These are phyloP conservation scores for Solenodon paradoxus DNA, from an alignment of 2,113 vertebrate species.

Conservation along the genomic window DNA sequence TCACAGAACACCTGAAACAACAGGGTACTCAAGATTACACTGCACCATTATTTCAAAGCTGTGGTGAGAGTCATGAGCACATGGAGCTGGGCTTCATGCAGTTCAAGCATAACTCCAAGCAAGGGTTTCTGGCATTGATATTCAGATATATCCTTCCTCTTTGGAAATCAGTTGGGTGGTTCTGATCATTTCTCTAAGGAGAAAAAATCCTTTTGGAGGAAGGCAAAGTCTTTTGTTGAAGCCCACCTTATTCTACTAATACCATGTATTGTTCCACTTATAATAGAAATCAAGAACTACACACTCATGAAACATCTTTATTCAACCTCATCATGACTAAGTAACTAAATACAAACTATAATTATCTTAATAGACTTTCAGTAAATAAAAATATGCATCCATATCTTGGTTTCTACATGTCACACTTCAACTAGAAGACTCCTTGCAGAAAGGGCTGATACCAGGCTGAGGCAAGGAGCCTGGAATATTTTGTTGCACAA, in stretches of 20 bases:
- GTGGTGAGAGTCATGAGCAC: not conserved
- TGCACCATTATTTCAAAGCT: not conserved
- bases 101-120: not conserved
- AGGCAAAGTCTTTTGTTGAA: not conserved
- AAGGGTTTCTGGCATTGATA: not conserved
- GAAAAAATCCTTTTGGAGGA: not conserved
- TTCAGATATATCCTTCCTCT: not conserved
- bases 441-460: not conserved
- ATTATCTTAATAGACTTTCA: not conserved
- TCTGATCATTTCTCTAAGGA: not conserved
- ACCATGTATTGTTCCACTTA: not conserved
- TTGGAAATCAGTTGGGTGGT: not conserved
- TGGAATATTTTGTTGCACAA: not conserved
- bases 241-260: not conserved
- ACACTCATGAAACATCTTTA: not conserved
- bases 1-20: not conserved
- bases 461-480: not conserved
- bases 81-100: not conserved
- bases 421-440: not conserved
- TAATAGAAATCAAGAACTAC: not conserved
- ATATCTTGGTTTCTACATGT: not conserved
- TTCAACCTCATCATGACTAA: not conserved
- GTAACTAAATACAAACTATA: not conserved
- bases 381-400: not conserved
- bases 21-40: not conserved